phyloP scores from a whole-genome alignment of 2,888 invertebrate species.

The Volucella zonaria region DNA sequence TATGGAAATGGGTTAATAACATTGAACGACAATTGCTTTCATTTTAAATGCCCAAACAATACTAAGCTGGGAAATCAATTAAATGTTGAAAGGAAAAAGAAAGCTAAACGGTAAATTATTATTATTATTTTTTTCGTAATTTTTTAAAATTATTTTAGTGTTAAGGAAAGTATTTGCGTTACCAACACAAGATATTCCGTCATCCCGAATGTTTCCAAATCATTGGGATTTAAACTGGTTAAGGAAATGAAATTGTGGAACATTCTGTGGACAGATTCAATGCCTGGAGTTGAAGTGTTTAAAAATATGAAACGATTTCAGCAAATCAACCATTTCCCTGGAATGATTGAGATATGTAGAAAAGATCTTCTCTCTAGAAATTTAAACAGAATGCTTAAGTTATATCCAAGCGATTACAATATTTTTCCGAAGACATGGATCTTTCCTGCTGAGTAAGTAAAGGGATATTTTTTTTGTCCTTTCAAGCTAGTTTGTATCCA shows the following conservation, averaged over 20 bases:
- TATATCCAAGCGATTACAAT: constrained; percentile 94
- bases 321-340: constrained; percentile 96
- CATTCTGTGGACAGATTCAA: constrained; percentile 94
- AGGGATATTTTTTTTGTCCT: background rate
- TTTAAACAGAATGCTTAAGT: constrained; percentile 93
- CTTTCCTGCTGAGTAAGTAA: constrained; percentile 92
- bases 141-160: constrained; percentile 44
- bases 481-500: no score
- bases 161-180: constrained; percentile 79
- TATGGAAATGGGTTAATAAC: constrained; percentile 63
- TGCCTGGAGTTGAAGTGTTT: constrained; percentile 92
- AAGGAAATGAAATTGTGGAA: constrained; percentile 93
- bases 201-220: constrained; percentile 79
- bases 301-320: constrained; percentile 96
- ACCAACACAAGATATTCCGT: constrained; percentile 79
- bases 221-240: constrained; percentile 83
- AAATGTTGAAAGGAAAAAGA: background rate
- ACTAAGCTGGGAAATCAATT: background rate
- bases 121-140: background rate
- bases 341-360: constrained; percentile 93
- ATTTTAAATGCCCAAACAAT: constrained; percentile 43
- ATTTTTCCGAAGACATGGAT: constrained; percentile 98
- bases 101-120: constrained; percentile 25
- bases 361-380: constrained; percentile 95
- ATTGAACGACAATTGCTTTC: constrained; percentile 52